These are phyloP conservation scores for Synanceia verrucosa DNA, from an alignment of 2,797 vertebrate species.

Conservation along the genomic window DNA sequence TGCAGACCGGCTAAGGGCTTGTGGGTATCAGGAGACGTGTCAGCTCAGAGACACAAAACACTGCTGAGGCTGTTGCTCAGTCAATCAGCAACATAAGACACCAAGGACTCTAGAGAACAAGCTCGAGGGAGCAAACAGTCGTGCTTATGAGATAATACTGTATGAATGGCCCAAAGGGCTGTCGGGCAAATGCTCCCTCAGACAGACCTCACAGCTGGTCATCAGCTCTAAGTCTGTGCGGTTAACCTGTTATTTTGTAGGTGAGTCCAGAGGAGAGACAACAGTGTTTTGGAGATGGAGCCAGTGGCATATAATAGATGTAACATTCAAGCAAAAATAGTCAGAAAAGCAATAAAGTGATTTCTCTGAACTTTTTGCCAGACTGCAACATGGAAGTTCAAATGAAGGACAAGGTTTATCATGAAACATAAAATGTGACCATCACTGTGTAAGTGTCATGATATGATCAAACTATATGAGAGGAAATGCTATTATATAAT, in stretches of 20 bases:
- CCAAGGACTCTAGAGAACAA: slow-evolving; percentile 60
- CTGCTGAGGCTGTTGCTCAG: slow-evolving; percentile 70
- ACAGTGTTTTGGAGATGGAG: neutral
- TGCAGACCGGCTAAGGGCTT: slow-evolving; percentile 35
- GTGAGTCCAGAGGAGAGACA: neutral
- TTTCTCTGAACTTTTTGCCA: neutral
- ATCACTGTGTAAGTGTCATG: neutral
- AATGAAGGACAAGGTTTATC: neutral
- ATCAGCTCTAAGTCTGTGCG: slow-evolving; percentile 20
- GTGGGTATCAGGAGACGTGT: slow-evolving; percentile 64
- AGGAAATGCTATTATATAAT: neutral
- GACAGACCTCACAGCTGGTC: slow-evolving; percentile 23
- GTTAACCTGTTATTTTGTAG: slow-evolving; percentile 19
- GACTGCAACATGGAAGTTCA: neutral
- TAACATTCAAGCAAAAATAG: slow-evolving; percentile 6
- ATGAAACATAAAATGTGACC: neutral
- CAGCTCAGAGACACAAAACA: slow-evolving; percentile 58
- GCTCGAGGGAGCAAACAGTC: slow-evolving; percentile 55
- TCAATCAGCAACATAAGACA: slow-evolving; percentile 67
- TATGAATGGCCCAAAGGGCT: slow-evolving; percentile 35
- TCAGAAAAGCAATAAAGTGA: neutral
- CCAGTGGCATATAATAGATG: neutral
- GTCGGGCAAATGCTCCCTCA: slow-evolving; percentile 21
- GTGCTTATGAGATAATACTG: slow-evolving; percentile 52
- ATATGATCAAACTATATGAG: neutral